Evolutionary conservation across 30 jellyfish, hydroid and myxozoan genomes (phyloP).

Genomic region (Morbakka virulenta): DNA sequence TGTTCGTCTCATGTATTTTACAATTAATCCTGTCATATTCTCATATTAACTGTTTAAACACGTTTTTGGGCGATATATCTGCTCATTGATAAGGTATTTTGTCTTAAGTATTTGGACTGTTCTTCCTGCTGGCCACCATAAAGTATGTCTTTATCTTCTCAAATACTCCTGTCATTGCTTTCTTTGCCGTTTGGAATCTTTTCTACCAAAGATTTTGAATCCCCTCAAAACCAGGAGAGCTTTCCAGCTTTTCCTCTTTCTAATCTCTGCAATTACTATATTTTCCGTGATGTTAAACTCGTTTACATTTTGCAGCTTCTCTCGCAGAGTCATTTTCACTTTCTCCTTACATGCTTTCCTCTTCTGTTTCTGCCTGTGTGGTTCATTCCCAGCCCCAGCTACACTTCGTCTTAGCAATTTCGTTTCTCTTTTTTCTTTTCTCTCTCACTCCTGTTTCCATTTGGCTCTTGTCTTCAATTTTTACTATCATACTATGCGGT

Average conservation of each 20-base stretch:
- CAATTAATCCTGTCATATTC: too few relatives aligned
- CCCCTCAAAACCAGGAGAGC: constrained; percentile 19
- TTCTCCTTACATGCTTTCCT: neutral
- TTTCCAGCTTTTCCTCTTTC: constrained; percentile 24
- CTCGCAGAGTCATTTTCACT: constrained; percentile 29
- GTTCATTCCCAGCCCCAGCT: neutral
- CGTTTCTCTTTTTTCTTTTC: neutral
- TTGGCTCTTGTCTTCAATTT: neutral
- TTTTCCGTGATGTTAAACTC: constrained; percentile 31
- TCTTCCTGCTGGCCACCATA: too few relatives aligned
- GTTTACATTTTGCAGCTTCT: constrained; percentile 12
- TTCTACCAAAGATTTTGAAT: too few relatives aligned
- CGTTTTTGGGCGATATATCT: too few relatives aligned
- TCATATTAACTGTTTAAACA: too few relatives aligned
- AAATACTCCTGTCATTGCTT: too few relatives aligned
- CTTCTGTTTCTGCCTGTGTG: neutral
- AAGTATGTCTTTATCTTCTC: too few relatives aligned
- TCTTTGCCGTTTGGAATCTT: too few relatives aligned
- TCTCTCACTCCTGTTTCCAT: too few relatives aligned
- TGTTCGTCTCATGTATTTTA: too few relatives aligned
- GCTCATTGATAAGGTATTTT: too few relatives aligned
- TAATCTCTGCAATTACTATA: constrained; percentile 13
- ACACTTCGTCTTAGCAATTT: neutral
- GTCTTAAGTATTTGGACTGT: too few relatives aligned
- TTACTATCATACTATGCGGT: neutral